phyloP scores from a whole-genome alignment of 2,113 vertebrate genomes.

The Antechinus flavipes region DNA sequence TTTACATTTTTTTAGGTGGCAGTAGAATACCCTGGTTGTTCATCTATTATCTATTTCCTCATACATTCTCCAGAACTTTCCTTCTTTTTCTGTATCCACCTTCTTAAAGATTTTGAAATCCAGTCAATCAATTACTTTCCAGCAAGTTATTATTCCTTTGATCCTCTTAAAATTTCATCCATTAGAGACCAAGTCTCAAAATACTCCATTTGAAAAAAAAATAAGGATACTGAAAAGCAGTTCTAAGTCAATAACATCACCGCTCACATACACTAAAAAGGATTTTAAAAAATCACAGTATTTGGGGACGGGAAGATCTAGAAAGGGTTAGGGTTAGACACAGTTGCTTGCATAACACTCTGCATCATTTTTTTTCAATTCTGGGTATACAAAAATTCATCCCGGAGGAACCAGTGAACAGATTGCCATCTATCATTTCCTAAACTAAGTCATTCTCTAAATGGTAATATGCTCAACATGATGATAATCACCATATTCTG shows the following conservation, averaged over 20 bases:
- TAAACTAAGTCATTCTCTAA: neutral
- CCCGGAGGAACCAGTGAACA: neutral
- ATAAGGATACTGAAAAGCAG: neutral
- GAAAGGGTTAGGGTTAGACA: neutral
- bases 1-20: neutral
- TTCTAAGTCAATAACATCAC: neutral
- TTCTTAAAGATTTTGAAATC: too few species aligned
- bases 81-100: too few species aligned
- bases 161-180: too few species aligned
- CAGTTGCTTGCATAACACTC: neutral
- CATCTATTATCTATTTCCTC: neutral
- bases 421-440: neutral
- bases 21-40: neutral
- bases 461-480: neutral
- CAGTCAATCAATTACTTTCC: too few species aligned
- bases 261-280: neutral
- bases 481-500: neutral
- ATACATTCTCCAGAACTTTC: too few species aligned
- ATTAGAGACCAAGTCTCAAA: too few species aligned
- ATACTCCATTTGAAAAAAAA: neutral
- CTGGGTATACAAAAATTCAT: neutral
- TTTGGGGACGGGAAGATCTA: neutral
- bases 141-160: too few species aligned
- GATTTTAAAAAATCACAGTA: neutral
- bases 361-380: neutral